Conservation (phyloP, 2,797 vertebrate genomes). For the Cheirogaleus major region DNA sequence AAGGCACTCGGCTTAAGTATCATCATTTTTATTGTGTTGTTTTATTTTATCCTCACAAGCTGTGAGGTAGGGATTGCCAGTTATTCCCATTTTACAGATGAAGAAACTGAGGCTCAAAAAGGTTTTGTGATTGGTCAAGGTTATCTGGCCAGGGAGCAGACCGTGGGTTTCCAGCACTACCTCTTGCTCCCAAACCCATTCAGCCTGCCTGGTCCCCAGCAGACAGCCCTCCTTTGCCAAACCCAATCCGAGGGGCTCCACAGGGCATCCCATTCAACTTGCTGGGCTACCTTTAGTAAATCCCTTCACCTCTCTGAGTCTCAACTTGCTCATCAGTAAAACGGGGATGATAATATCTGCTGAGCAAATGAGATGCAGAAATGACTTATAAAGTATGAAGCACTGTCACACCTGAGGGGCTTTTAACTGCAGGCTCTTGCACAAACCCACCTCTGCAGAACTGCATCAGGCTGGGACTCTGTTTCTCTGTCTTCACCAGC, state of each 20-base stretch:
- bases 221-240: neutral
- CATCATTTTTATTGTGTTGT: neutral
- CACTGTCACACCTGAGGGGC: neutral
- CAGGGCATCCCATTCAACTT: neutral
- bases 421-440: neutral
- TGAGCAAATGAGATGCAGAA: neutral
- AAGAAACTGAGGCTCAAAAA: neutral
- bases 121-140: neutral
- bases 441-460: neutral
- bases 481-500: neutral
- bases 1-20: neutral
- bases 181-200: neutral
- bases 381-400: neutral
- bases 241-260: neutral
- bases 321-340: neutral
- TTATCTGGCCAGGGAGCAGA: neutral
- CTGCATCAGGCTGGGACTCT: neutral
- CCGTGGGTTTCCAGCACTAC: accelerated
- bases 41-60: neutral
- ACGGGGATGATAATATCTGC: neutral
- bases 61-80: neutral
- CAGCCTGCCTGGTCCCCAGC: neutral
- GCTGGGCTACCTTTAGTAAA: neutral
- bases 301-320: neutral
- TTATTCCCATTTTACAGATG: neutral